Percentiles rank a stretch among this genome's conserved stretches.
Conservation (phyloP, 2,797 vertebrate genomes). For the Spinus olivaceus region DNA sequence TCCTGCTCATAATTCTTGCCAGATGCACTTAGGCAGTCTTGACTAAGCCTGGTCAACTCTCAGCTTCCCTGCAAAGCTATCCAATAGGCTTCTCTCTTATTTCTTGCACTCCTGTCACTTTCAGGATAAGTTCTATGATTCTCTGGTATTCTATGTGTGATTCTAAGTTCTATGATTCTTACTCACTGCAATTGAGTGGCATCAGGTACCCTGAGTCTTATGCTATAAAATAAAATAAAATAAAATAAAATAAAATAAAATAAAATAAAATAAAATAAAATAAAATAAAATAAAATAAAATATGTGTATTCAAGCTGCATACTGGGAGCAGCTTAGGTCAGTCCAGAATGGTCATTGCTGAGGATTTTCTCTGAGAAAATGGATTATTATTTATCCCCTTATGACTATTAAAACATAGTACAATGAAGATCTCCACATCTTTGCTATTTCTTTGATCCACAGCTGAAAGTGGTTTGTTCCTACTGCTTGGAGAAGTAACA, state of each 20-base stretch:
- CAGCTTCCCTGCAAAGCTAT: not conserved
- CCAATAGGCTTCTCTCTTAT: accelerated
- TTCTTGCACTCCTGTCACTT: not conserved
- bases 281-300: not conserved
- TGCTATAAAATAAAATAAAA: not conserved
- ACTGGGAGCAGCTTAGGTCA: not conserved
- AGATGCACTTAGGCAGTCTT: not conserved
- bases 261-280: not conserved
- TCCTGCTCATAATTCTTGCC: not conserved
- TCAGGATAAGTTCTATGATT: not conserved
- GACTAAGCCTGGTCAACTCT: not conserved
- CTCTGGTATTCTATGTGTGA: too few species aligned
- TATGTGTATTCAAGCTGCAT: not conserved
- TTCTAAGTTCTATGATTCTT: not conserved
- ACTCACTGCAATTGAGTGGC: not conserved
- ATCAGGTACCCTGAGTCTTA: not conserved
- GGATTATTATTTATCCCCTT: not conserved
- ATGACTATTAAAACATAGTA: not conserved
- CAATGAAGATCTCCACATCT: not conserved
- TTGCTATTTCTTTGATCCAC: not conserved
- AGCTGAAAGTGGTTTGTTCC: not conserved
- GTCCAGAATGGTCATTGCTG: not conserved
- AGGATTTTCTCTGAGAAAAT: not conserved
- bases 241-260: too few species aligned
- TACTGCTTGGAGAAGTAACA: not conserved